phyloP scores from a whole-genome alignment of 2,888 invertebrate genomes.

The Beris morrisii region DNA sequence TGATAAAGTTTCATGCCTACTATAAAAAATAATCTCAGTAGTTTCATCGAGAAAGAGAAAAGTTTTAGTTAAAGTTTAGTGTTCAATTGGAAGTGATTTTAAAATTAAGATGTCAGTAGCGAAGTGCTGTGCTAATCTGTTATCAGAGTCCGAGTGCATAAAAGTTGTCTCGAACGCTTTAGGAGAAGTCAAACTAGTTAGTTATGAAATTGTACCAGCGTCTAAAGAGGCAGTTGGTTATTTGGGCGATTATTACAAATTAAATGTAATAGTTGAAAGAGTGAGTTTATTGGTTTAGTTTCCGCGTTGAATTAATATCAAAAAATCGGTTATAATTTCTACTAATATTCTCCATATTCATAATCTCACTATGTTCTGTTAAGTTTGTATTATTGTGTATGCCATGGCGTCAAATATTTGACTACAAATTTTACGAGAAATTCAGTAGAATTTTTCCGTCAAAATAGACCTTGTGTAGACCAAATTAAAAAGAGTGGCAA shows the following conservation, averaged over 20 bases:
- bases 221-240: constrained; percentile 10
- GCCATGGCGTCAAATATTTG: too few species aligned
- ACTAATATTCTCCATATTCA: too few species aligned
- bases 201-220: constrained; percentile 20
- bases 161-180: constrained; percentile 7
- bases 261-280: constrained; percentile 5
- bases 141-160: constrained; percentile 15
- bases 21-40: too few species aligned
- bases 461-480: too few species aligned
- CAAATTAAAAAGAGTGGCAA: too few species aligned
- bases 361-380: too few species aligned
- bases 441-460: too few species aligned
- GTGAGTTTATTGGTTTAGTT: constrained; percentile 5
- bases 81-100: neutral
- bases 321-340: neutral
- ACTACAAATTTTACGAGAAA: too few species aligned
- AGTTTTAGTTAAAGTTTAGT: neutral
- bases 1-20: too few species aligned
- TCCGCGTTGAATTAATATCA: neutral
- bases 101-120: neutral
- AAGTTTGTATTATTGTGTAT: too few species aligned
- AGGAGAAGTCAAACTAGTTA: neutral
- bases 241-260: constrained; percentile 28
- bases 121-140: neutral
- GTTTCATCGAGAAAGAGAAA: neutral